phyloP scores from a whole-genome alignment of 1,140 invertebrate genomes.

The Drosophila triauraria region DNA sequence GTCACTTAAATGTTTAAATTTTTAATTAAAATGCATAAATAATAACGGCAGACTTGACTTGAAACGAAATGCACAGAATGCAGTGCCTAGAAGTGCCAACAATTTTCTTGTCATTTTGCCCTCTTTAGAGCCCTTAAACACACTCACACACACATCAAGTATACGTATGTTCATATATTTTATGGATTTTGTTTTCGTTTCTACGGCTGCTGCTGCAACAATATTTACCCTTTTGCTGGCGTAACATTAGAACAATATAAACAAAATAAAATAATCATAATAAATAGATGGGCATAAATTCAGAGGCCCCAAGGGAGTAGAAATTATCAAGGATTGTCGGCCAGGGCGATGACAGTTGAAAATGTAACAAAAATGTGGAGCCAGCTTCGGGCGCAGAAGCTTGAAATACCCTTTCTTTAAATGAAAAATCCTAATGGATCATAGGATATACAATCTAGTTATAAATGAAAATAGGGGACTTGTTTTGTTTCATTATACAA shows the following conservation, averaged over 20 bases:
- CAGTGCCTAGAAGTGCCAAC: constrained; percentile 41
- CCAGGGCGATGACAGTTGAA: constrained; percentile 55
- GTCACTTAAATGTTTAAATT: constrained; percentile 76
- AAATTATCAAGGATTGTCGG: constrained; percentile 65
- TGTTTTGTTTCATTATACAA: too few relatives aligned
- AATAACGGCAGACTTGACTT: constrained; percentile 60
- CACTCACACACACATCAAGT: constrained; percentile 12
- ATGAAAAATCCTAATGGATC: not conserved
- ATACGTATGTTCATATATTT: constrained; percentile 16
- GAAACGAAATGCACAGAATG: constrained; percentile 52
- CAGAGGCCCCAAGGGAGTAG: constrained; percentile 24
- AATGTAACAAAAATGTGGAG: constrained; percentile 1
- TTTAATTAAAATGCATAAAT: constrained; percentile 82
- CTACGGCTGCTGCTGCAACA: constrained; percentile 52
- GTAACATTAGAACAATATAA: constrained; percentile 76
- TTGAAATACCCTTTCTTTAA: not conserved
- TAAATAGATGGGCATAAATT: constrained; percentile 69
- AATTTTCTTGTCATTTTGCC: constrained; percentile 35
- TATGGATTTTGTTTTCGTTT: constrained; percentile 56
- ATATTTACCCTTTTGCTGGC: constrained; percentile 67
- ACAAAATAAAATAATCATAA: constrained; percentile 76
- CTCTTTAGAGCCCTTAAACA: constrained; percentile 23
- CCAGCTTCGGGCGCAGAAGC: not conserved
- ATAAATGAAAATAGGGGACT: too few relatives aligned
- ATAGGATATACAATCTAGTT: not conserved